Percentiles rank a stretch among this genome's conserved stretches.
phyloP scores from a whole-genome alignment of 2,888 invertebrate genomes.

The Muscina levida region DNA sequence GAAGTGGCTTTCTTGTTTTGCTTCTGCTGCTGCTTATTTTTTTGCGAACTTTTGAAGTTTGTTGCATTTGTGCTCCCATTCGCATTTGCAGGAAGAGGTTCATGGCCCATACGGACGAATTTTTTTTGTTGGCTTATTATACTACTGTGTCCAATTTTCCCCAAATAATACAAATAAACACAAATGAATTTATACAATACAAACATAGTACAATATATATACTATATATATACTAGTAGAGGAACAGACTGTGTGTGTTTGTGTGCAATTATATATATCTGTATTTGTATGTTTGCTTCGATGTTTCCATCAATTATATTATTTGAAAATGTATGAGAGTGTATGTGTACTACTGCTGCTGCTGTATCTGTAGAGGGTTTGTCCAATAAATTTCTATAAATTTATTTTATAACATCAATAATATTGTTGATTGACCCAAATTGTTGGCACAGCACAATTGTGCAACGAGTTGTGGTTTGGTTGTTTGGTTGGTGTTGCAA shows the following conservation, averaged over 20 bases:
- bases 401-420: constrained; percentile 57
- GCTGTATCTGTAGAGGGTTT: constrained; percentile 9
- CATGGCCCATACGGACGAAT: background rate
- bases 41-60: background rate
- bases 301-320: constrained; percentile 59
- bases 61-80: constrained; percentile 10
- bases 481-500: background rate
- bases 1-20: constrained; percentile 24
- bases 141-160: constrained; percentile 56
- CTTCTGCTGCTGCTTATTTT: background rate
- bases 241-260: background rate
- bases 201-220: background rate
- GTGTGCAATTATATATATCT: background rate
- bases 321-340: constrained; percentile 51
- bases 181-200: constrained; percentile 8
- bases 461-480: constrained; percentile 16
- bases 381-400: constrained; percentile 33
- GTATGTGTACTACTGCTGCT: constrained; percentile 22
- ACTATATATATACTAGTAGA: background rate
- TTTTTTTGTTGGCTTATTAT: constrained; percentile 41
- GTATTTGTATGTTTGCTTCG: constrained; percentile 4
- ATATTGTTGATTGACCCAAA: constrained; percentile 65
- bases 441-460: constrained; percentile 46
- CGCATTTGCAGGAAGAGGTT: constrained; percentile 1
- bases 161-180: constrained; percentile 49